These are phyloP conservation scores for Cephus rjabovi DNA, from an alignment of 2,888 invertebrate species.

Conservation along the genomic window DNA sequence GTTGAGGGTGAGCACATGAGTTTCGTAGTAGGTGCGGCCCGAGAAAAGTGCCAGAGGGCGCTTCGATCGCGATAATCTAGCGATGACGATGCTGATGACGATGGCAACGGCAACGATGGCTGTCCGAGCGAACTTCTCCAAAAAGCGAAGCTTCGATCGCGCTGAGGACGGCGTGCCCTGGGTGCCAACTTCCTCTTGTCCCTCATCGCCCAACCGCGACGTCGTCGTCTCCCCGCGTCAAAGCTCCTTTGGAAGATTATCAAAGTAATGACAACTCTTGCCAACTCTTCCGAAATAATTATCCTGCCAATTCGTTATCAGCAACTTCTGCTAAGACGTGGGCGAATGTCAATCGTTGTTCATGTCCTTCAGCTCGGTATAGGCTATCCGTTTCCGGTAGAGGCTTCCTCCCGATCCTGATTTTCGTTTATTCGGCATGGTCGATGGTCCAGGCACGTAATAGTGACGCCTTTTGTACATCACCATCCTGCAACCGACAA, in stretches of 20 bases:
- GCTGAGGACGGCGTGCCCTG: not conserved
- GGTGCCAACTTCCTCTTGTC: not conserved
- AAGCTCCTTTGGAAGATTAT: not conserved
- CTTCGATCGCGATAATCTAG: not conserved
- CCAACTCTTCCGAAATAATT: not conserved
- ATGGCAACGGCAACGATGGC: no score
- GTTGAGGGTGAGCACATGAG: not conserved
- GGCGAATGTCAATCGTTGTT: conserved; percentile 59
- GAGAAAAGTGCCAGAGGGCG: not conserved
- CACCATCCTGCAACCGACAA: conserved; percentile 49
- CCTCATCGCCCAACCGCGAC: not conserved
- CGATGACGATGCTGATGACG: no score
- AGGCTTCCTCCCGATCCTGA: conserved; percentile 36
- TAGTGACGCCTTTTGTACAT: conserved; percentile 61
- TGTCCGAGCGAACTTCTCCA: not conserved
- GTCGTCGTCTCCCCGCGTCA: not conserved
- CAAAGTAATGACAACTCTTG: not conserved
- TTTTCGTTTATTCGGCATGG: conserved; percentile 45
- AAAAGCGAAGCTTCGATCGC: not conserved
- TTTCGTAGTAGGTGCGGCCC: not conserved
- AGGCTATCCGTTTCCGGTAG: conserved; percentile 59
- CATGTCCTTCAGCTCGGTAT: conserved; percentile 63
- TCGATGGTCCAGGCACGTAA: conserved; percentile 52
- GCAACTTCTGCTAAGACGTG: conserved; percentile 23
- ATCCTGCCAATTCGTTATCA: not conserved